phyloP scores from a whole-genome alignment of 2,888 invertebrate genomes.

The Aethes cnicana region DNA sequence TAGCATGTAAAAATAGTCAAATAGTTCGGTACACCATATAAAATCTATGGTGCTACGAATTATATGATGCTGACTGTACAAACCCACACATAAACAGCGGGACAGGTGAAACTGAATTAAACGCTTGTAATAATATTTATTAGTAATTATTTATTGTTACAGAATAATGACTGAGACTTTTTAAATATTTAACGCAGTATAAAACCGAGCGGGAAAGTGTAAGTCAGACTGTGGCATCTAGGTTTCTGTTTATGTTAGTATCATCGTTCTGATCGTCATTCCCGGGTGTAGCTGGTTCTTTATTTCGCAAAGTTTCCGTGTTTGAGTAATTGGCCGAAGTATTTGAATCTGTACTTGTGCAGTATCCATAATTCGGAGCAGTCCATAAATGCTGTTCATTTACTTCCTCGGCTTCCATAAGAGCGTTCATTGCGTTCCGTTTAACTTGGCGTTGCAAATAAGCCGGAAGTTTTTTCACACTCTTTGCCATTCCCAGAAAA shows the following conservation, averaged over 20 bases:
- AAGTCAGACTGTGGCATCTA: too few species aligned
- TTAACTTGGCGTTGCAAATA: conserved; percentile 32
- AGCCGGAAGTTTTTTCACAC: conserved; percentile 29
- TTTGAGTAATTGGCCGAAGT: conserved; percentile 30
- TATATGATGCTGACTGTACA: too few species aligned
- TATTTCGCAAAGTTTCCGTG: conserved; percentile 12
- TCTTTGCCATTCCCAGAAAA: conserved; percentile 31
- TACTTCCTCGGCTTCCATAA: conserved; percentile 32
- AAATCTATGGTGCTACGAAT: too few species aligned
- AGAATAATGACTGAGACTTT: too few species aligned
- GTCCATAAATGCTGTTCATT: conserved; percentile 31
- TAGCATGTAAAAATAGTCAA: too few species aligned
- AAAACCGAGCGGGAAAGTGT: too few species aligned
- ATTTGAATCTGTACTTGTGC: conserved; percentile 29
- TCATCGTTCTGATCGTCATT: conserved; percentile 21
- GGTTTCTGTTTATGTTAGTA: conserved; percentile 16
- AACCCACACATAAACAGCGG: too few species aligned
- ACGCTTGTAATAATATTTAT: too few species aligned
- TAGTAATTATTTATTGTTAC: too few species aligned
- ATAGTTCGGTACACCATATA: too few species aligned
- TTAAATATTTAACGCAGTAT: too few species aligned
- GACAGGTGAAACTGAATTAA: too few species aligned
- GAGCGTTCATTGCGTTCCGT: conserved; percentile 31
- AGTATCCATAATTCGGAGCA: conserved; percentile 30
- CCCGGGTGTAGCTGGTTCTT: conserved; percentile 5